Base-by-base conservation (phyloP, 2,113 vertebrate genomes). In the Lipotes vexillifer region DNA sequence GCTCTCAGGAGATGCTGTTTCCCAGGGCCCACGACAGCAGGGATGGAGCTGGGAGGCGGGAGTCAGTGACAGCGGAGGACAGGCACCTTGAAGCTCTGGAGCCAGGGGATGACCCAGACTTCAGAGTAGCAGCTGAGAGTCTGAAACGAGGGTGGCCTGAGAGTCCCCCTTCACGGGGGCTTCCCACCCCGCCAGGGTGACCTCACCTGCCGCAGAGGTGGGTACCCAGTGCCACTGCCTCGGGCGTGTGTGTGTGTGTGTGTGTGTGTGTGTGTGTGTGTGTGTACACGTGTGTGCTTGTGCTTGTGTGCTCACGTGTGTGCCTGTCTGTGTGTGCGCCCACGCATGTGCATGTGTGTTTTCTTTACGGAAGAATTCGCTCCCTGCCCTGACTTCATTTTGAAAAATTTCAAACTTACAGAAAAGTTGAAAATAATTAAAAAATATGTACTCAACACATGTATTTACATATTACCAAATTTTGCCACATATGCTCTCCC, bases 61-160 rank as follows among this genome's bases (percentile, higher is more conserved):
- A 6, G 27, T 98, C 96, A 97, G 46, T 96, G 97, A 86, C 99
- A 99, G 8, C 15, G 94, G 63, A 96, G 97, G 63, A 98, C 3
- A 0, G 74, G 93, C 7, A 99, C 98, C 3, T 93, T 2, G 0
- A 68, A 93, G 41, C 20, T 90, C 0, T 98, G 97, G 93, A 98
- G 94, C 99, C 99, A 99, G 66, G 98, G 98, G 1, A 61, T 96
- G 82, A 98, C 98, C 99, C 99, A 99, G 71, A 99, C 98, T 69
- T 98, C 99, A n/a, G 98, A 98, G 97, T 98, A 99, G 96, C 99
- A 99, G 55, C 61, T 88, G 90, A 99, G 94, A 36, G 33, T 97
- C 99, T 99, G 98, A 95, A 97, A 97, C 46, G 89, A 81, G 93
- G 66, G 96, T 8, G 20, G 1, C 38, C 9, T 95, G 23, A 96